A percentile compares a stretch with the other conserved stretches of the same genome.
Conservation (phyloP, 2,888 invertebrate species). For the Lampropteryx suffumata region DNA sequence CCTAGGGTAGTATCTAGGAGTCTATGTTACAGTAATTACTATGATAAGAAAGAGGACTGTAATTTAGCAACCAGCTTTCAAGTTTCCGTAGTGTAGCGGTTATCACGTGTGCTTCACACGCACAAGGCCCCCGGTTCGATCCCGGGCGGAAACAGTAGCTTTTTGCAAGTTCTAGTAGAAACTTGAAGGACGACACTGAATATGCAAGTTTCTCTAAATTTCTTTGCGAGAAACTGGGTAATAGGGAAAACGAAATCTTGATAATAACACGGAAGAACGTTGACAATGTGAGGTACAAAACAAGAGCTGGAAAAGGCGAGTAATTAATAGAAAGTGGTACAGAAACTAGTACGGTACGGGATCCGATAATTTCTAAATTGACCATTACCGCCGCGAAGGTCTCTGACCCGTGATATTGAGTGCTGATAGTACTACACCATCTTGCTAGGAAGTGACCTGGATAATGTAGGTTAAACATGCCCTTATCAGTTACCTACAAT, state of each 20-base stretch:
- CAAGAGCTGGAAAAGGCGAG: constrained; percentile 61
- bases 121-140: constrained; percentile 89
- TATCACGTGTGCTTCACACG: constrained; percentile 92
- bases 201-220: constrained; percentile 25
- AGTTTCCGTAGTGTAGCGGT: constrained; percentile 90
- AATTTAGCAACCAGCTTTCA: constrained; percentile 12
- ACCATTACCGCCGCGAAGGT: constrained; percentile 52
- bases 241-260: constrained; percentile 44
- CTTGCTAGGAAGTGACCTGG: constrained; percentile 27
- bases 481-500: constrained; percentile 13
- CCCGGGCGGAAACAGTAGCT: constrained; percentile 85
- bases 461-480: constrained; percentile 26
- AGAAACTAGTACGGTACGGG: constrained; percentile 55
- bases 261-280: constrained; percentile 69
- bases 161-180: constrained; percentile 12
- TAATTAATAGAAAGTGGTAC: constrained; percentile 75
- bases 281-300: constrained; percentile 62
- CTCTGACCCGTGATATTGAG: constrained; percentile 43
- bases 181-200: too few species aligned
- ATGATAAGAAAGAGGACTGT: background rate
- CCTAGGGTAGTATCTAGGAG: too few species aligned
- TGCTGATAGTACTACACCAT: constrained; percentile 28
- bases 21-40: background rate
- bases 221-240: constrained; percentile 16
- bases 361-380: constrained; percentile 64